A percentile compares a stretch with the other conserved stretches of the same genome.
These are phyloP conservation scores for Alentia gelatinosa DNA, from an alignment of 2,888 invertebrate genomes.

Conservation along the genomic window DNA sequence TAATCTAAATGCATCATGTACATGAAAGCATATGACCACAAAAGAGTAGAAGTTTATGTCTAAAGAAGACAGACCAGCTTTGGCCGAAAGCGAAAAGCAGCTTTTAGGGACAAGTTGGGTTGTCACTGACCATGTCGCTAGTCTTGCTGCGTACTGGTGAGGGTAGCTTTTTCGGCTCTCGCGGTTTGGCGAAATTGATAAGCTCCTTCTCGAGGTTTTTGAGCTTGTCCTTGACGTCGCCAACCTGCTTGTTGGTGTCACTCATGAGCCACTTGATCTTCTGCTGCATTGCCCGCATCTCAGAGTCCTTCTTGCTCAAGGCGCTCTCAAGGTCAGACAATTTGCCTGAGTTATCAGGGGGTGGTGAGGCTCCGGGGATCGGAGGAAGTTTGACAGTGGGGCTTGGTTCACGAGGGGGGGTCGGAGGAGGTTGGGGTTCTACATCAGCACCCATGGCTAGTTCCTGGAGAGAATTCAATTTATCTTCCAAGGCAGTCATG, in stretches of 20 bases:
- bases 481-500: conserved; percentile 14
- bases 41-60: not conserved
- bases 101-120: not conserved
- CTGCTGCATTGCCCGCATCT: conserved; percentile 36
- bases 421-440: too few species aligned
- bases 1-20: not conserved
- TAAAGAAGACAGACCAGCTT: not conserved
- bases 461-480: not conserved
- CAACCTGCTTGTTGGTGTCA: conserved; percentile 58
- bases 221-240: conserved; percentile 41
- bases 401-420: not conserved
- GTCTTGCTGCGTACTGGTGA: conserved; percentile 25
- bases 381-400: conserved; percentile 17
- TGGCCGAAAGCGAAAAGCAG: conserved; percentile 22
- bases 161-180: conserved; percentile 1
- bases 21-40: not conserved
- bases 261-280: conserved; percentile 55
- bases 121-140: conserved; percentile 39
- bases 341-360: conserved; percentile 9
- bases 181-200: not conserved
- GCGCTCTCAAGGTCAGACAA: conserved; percentile 24
- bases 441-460: not conserved
- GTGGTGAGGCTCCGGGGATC: not conserved
- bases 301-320: conserved; percentile 38
- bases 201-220: conserved; percentile 24